Percentiles rank a stretch among this genome's conserved stretches.
Conservation (phyloP, 64 coral and sea anemone species). For the Actinia tenebrosa region DNA sequence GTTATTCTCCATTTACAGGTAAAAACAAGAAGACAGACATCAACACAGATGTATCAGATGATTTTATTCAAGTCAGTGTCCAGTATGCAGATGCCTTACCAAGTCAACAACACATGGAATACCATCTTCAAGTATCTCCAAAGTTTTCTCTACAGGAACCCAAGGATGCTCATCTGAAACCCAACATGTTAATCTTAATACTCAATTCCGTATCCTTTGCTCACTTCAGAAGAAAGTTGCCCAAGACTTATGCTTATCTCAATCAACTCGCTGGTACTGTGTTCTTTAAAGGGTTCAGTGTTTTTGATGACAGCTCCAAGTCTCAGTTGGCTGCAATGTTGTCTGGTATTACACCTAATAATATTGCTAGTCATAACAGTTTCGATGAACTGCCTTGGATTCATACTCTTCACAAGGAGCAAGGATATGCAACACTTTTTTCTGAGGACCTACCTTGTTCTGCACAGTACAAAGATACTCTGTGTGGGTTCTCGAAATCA, state of each 20-base stretch:
- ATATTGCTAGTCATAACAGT: slow-evolving; percentile 22
- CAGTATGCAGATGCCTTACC: slow-evolving; percentile 18
- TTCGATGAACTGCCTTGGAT: slow-evolving; percentile 57
- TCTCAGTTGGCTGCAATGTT: slow-evolving; percentile 44
- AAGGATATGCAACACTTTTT: slow-evolving; percentile 52
- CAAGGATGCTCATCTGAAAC: slow-evolving; percentile 9
- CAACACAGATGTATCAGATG: slow-evolving; percentile 44
- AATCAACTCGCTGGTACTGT: not conserved
- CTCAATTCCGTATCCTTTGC: slow-evolving; percentile 48
- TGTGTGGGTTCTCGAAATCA: slow-evolving; percentile 35
- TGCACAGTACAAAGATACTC: slow-evolving; percentile 34
- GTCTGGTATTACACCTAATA: slow-evolving; percentile 23
- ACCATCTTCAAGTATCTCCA: slow-evolving; percentile 52
- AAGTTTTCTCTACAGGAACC: slow-evolving; percentile 54
- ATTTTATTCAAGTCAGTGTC: slow-evolving; percentile 49
- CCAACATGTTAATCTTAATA: slow-evolving; percentile 48
- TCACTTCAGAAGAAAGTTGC: slow-evolving; percentile 57
- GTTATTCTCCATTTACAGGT: not conserved
- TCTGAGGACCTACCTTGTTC: slow-evolving; percentile 47
- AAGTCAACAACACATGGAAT: slow-evolving; percentile 28
- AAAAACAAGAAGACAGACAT: slow-evolving; percentile 2
- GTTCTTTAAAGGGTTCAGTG: slow-evolving; percentile 48
- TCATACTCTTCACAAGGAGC: slow-evolving; percentile 53
- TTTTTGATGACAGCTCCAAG: slow-evolving; percentile 58
- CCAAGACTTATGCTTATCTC: slow-evolving; percentile 25